phyloP scores from a whole-genome alignment of 2,888 invertebrate species.

The Holacanthella duospinosa region DNA sequence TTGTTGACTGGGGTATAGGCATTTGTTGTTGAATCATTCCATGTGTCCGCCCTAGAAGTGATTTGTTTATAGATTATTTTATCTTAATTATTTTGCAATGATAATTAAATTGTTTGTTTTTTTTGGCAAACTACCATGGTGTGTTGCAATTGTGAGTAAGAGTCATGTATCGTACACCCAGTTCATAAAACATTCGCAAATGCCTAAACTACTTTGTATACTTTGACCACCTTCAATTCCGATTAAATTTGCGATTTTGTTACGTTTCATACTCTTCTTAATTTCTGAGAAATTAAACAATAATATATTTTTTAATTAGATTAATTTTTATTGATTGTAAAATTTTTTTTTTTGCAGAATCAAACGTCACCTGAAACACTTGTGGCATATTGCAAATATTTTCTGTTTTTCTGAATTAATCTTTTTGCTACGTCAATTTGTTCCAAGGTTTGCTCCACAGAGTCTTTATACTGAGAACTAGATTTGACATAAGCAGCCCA shows the following conservation, averaged over 20 bases:
- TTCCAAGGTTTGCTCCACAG: neutral
- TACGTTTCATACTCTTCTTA: conserved; percentile 43
- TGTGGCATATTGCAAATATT: conserved; percentile 48
- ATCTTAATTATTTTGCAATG: no score
- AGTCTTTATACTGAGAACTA: neutral
- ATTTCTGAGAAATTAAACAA: conserved; percentile 43
- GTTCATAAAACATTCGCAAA: conserved; percentile 77
- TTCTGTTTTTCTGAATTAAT: conserved; percentile 46
- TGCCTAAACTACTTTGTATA: conserved; percentile 76
- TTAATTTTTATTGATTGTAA: neutral
- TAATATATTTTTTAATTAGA: no score
- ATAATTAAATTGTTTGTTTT: conserved; percentile 38
- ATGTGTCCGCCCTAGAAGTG: neutral
- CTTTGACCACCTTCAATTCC: conserved; percentile 89
- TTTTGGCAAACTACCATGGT: no score
- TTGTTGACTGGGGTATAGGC: conserved; percentile 15
- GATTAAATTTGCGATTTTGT: conserved; percentile 51
- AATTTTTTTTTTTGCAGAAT: neutral
- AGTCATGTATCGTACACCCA: conserved; percentile 80
- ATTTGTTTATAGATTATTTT: no score
- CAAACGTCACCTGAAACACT: conserved; percentile 43
- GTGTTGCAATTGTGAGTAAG: conserved; percentile 86
- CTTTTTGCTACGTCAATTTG: conserved; percentile 50
- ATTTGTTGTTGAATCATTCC: neutral
- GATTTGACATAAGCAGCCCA: conserved; percentile 32